phyloP scores from a whole-genome alignment of 2,797 vertebrate genomes.

The Acrossocheilus wenchowensis region DNA sequence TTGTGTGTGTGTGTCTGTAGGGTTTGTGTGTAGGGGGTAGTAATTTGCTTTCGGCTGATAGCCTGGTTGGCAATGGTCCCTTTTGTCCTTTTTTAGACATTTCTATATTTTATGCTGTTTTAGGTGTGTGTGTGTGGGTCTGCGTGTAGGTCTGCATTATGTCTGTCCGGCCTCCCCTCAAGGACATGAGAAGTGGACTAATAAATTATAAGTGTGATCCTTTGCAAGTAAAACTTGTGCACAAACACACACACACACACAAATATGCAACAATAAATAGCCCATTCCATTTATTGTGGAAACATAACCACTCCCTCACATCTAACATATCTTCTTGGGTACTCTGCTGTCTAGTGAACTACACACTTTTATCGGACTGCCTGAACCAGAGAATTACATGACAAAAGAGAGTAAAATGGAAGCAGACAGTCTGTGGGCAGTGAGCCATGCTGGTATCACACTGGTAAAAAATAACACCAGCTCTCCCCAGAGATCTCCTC shows the following conservation, averaged over 20 bases:
- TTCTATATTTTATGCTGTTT: conserved; percentile 38
- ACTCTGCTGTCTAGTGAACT: conserved; percentile 65
- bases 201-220: conserved; percentile 45
- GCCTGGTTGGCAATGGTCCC: conserved; percentile 19
- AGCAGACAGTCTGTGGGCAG: conserved; percentile 58
- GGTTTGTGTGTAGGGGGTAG: conserved; percentile 49
- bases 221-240: conserved; percentile 35
- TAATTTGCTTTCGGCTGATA: conserved; percentile 35
- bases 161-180: conserved; percentile 33
- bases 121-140: conserved; percentile 16
- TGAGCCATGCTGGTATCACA: conserved; percentile 43
- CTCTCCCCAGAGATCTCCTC: conserved; percentile 39
- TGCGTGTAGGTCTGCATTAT: conserved; percentile 43
- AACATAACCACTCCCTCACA: conserved; percentile 10
- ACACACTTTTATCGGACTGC: conserved; percentile 48
- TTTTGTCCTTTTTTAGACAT: conserved; percentile 36
- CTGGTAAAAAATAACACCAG: conserved; percentile 41
- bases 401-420: conserved; percentile 62
- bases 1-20: conserved; percentile 45
- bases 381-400: conserved; percentile 62
- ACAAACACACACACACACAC: not conserved
- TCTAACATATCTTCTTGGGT: not conserved
- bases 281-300: conserved; percentile 9
- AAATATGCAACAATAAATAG: not conserved
- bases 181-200: conserved; percentile 50